Conservation (phyloP, 53 echinoderm and acorn worm genomes). For the Antedon mediterranea region DNA sequence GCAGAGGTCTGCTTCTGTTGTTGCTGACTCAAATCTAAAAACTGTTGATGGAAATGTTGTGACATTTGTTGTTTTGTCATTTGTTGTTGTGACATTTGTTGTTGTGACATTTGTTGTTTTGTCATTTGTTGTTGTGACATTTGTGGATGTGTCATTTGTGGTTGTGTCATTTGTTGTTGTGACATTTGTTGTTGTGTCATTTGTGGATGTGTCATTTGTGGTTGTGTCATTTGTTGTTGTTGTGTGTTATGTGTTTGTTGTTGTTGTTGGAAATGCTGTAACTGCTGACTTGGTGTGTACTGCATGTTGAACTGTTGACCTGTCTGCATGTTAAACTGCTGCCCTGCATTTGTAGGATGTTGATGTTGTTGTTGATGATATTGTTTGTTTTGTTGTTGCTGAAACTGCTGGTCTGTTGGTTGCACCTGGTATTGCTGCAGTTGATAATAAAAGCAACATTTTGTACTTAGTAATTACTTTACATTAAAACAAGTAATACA, state of each 20-base stretch:
- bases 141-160: conserved; percentile 2
- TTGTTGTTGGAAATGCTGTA: conserved; percentile 11
- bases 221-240: conserved; percentile 20
- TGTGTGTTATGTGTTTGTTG: neutral
- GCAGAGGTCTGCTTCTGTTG: neutral
- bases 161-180: too few species aligned
- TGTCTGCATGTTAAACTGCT: neutral
- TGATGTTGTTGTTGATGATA: neutral
- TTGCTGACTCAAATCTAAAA: conserved; percentile 4
- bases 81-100: conserved; percentile 30
- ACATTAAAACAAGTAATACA: too few species aligned
- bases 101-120: conserved; percentile 26
- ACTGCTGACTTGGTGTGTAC: neutral
- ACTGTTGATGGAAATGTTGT: conserved; percentile 17
- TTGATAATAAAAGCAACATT: neutral
- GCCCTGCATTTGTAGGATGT: neutral
- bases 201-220: conserved; percentile 24
- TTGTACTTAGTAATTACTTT: neutral
- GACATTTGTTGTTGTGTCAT: conserved; percentile 37
- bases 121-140: conserved; percentile 14
- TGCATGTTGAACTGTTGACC: neutral
- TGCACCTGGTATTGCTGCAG: neutral
- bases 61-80: too few species aligned
- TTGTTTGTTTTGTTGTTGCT: neutral
- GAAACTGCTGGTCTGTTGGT: neutral